Conservation (phyloP, 2,888 invertebrate species). For the Leucophenga maculata region DNA sequence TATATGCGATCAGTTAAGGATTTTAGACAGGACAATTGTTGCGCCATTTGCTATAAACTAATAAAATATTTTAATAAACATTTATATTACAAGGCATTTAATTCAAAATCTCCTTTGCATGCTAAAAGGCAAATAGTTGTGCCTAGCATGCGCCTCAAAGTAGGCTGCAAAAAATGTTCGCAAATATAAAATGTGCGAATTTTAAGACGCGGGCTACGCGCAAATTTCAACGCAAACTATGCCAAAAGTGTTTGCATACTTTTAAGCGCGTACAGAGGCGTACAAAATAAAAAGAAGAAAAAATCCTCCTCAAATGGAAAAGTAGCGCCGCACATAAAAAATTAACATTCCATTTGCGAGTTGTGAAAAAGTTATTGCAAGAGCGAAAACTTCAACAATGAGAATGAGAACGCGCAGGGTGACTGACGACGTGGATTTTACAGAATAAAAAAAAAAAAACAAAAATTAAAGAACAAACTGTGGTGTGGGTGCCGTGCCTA, state of each 20-base stretch:
- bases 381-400: not conserved
- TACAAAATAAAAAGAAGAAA: not conserved
- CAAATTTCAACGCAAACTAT: not conserved
- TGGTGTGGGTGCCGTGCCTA: too few relatives aligned
- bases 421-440: not conserved
- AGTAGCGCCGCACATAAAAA: not conserved
- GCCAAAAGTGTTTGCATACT: constrained; percentile 9
- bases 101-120: too few relatives aligned
- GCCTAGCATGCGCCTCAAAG: too few relatives aligned
- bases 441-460: not conserved
- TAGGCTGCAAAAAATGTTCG: not conserved
- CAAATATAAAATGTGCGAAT: not conserved
- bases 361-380: constrained; percentile 1
- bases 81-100: too few relatives aligned
- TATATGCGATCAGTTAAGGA: too few relatives aligned
- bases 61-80: too few relatives aligned
- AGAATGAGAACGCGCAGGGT: not conserved
- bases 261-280: constrained; percentile 1
- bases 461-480: too few relatives aligned
- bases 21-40: too few relatives aligned
- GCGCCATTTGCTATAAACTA: too few relatives aligned
- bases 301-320: not conserved
- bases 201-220: too few relatives aligned
- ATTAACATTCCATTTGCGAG: constrained; percentile 13
- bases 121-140: too few relatives aligned